Percentiles rank a stretch among this genome's conserved stretches.
These are phyloP conservation scores for Microctenopoma lineatum DNA, from an alignment of 2,797 vertebrate species.

Conservation along the genomic window DNA sequence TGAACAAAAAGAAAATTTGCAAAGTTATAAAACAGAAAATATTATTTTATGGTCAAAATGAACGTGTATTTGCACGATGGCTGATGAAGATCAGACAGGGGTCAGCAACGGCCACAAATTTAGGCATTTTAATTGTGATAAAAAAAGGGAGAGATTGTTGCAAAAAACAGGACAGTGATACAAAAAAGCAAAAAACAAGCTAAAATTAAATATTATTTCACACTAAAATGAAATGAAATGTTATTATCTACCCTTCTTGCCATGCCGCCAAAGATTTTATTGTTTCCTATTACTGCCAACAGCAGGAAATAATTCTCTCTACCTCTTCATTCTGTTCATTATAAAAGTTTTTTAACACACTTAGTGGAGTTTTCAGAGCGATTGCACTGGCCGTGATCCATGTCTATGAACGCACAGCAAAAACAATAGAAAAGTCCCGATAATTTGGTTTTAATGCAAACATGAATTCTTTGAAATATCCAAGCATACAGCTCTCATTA, in stretches of 20 bases:
- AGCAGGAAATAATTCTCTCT: conserved; percentile 1
- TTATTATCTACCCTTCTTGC: background rate
- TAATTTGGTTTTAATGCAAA: background rate
- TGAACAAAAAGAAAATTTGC: background rate
- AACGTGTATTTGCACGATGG: no score
- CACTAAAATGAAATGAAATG: background rate
- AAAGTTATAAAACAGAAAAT: background rate
- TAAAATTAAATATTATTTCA: background rate
- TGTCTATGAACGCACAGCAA: background rate
- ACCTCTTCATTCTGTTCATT: background rate
- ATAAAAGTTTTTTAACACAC: background rate
- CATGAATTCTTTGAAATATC: no score
- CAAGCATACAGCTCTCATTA: no score
- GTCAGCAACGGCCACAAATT: background rate
- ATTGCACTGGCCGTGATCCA: background rate
- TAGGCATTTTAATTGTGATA: background rate
- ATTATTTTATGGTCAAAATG: background rate
- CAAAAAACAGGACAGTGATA: background rate
- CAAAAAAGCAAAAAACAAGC: background rate
- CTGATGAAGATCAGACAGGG: background rate
- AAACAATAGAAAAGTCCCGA: background rate
- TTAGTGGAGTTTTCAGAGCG: background rate
- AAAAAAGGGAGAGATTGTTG: background rate
- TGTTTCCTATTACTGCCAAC: background rate
- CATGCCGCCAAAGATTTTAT: background rate